Evolutionary conservation across 1,140 invertebrate species (phyloP), one percentile per base, ranked within the genome.

Genomic region (Zaprionus camerounensis): DNA sequence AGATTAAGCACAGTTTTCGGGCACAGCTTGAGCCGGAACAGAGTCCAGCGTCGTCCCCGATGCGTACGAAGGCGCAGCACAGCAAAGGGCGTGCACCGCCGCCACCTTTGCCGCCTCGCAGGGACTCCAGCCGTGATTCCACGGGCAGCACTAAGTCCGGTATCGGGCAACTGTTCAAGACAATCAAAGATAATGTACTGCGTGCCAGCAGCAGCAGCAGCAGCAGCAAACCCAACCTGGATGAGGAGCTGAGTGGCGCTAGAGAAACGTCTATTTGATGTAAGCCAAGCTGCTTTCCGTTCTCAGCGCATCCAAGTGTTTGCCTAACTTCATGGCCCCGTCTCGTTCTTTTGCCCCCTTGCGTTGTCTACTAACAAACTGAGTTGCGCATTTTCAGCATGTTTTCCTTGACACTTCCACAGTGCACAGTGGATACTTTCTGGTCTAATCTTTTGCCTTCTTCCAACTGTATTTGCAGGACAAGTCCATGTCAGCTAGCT

Each of bases 401-500:
- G 84, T 67, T 78, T 38, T 71, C 66, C 13, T 6, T 31, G 26
- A 24, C 36, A 20, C 55, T 7, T 44, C 36, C 49, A 34, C 31
- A 34, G 31, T 34, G 31, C 31, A 34, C 9, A 44, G 51, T 28
- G 15, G 5, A 61, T n/a, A 9, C 7, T n/a, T 17, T 55, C 1
- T 11, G 1, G 0, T 57, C 51, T 67, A 24, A 68, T 58, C 9
- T 61, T 13, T 64, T 17, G 17, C 53, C 51, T 65, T 12, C 3
- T 17, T 64, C 17, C 46, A 24, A 24, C 46, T 51, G 20, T 51
- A 51, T 51, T 90, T 91, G 2, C 93, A 94, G 73, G 91, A 95
- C 93, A 94, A 94, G 82, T 93, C 71, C 53, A 92, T 92, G 80
- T 92, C 92, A 56, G 73, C 94, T 62, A 94, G 91, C 74, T 95